A percentile compares a stretch with the other conserved stretches of the same genome.
Conservation (phyloP, 64 coral and sea anemone species). For the Anthopleura sola region DNA sequence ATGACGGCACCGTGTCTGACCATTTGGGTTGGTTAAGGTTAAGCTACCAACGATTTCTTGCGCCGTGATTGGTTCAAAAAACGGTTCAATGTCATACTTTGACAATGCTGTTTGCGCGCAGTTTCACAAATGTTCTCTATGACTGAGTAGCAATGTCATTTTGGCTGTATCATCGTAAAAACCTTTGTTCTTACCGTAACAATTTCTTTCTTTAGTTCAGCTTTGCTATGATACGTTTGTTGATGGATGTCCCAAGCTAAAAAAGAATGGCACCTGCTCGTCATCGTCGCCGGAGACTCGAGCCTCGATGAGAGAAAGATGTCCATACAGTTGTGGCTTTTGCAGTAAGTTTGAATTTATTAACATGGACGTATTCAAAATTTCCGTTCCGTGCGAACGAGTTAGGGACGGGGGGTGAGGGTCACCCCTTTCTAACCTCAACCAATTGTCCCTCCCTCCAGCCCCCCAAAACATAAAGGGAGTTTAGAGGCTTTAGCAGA, state of each 20-base stretch:
- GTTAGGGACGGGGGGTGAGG: no score
- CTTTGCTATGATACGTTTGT: background rate
- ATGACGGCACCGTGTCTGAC: no score
- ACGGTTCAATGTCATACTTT: no score
- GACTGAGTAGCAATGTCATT: no score
- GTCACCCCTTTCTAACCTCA: background rate
- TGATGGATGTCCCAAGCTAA: background rate
- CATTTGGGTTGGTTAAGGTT: no score
- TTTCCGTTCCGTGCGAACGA: background rate
- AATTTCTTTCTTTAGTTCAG: background rate
- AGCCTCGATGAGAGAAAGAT: background rate
- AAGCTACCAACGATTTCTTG: no score
- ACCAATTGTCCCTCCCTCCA: no score
- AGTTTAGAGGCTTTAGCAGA: no score
- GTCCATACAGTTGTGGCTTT: background rate
- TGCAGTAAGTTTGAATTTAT: slow-evolving; percentile 6
- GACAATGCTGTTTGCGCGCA: no score
- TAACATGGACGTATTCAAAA: background rate
- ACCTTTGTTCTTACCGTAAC: background rate
- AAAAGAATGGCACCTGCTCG: background rate
- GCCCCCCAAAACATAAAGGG: background rate
- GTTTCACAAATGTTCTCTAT: no score
- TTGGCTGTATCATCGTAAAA: background rate
- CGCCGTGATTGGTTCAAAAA: no score
- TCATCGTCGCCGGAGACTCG: background rate